phyloP scores from a whole-genome alignment of 2,797 vertebrate genomes.

The Pangasius djambal region DNA sequence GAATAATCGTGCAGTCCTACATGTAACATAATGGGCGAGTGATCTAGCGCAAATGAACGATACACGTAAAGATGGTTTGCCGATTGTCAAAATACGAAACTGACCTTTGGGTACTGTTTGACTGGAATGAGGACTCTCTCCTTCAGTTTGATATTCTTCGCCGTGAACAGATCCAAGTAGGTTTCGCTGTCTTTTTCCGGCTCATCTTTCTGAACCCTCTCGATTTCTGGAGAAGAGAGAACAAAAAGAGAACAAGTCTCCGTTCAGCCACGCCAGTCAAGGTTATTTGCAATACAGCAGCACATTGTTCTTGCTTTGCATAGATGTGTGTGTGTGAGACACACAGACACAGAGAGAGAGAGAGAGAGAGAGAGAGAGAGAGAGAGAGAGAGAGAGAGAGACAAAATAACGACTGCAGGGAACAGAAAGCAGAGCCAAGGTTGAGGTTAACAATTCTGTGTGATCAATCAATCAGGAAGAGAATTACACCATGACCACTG shows the following conservation, averaged over 20 bases:
- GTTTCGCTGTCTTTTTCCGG: conserved; percentile 90
- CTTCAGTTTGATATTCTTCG: conserved; percentile 97
- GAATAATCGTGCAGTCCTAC: neutral
- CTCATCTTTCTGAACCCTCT: conserved; percentile 94
- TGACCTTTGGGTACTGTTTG: conserved; percentile 97
- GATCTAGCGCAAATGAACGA: neutral
- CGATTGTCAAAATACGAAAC: conserved; percentile 36
- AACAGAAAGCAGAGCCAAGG: neutral
- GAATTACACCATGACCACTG: neutral
- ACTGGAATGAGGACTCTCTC: conserved; percentile 96
- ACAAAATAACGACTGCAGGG: neutral
- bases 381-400: neutral
- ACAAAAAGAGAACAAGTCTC: conserved; percentile 39
- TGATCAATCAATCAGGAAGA: neutral
- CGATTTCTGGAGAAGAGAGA: conserved; percentile 83
- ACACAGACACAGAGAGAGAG: neutral
- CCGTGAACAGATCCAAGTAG: conserved; percentile 97
- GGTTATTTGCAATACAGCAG: conserved; percentile 5
- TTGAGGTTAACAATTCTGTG: neutral
- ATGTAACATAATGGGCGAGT: neutral
- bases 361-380: neutral
- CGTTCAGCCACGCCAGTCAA: neutral
- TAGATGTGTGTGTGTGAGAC: neutral
- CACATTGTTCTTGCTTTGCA: neutral
- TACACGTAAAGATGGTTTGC: too few relatives aligned